A percentile compares a stretch with the other conserved stretches of the same genome.
phyloP scores from a whole-genome alignment of 2,888 invertebrate genomes.

The Platynereis dumerilii region DNA sequence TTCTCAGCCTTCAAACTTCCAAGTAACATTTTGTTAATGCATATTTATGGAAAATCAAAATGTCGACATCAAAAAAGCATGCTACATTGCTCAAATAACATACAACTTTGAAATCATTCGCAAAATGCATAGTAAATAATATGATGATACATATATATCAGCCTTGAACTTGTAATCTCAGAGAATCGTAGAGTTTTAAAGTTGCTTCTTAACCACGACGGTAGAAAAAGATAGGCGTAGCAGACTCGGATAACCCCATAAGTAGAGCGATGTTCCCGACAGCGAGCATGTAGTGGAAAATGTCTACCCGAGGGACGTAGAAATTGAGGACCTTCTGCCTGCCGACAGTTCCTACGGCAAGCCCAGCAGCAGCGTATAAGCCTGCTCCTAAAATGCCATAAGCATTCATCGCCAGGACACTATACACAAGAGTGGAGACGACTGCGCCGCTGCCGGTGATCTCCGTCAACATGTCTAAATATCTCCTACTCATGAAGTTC shows the following conservation, averaged over 20 bases:
- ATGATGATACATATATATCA: too few species aligned
- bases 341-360: constrained; percentile 49
- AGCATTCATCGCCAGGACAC: constrained; percentile 41
- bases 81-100: too few species aligned
- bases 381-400: constrained; percentile 43
- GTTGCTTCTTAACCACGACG: too few species aligned
- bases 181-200: too few species aligned
- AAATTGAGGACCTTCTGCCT: constrained; percentile 19
- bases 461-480: constrained; percentile 42
- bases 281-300: constrained; percentile 51
- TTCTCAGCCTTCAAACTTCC: too few species aligned
- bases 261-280: constrained; percentile 47
- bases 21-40: too few species aligned
- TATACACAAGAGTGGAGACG: constrained; percentile 46
- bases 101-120: too few species aligned
- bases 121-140: too few species aligned
- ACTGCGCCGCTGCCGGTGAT: constrained; percentile 50
- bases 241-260: constrained; percentile 15
- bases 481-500: constrained; percentile 35
- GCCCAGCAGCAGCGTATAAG: constrained; percentile 46
- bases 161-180: too few species aligned
- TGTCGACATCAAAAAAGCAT: too few species aligned
- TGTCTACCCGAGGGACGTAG: constrained; percentile 48
- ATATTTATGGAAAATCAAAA: too few species aligned
- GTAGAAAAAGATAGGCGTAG: constrained; percentile 15